Base-by-base conservation (phyloP, 2,113 vertebrate species). In the Antennarius striatus region DNA sequence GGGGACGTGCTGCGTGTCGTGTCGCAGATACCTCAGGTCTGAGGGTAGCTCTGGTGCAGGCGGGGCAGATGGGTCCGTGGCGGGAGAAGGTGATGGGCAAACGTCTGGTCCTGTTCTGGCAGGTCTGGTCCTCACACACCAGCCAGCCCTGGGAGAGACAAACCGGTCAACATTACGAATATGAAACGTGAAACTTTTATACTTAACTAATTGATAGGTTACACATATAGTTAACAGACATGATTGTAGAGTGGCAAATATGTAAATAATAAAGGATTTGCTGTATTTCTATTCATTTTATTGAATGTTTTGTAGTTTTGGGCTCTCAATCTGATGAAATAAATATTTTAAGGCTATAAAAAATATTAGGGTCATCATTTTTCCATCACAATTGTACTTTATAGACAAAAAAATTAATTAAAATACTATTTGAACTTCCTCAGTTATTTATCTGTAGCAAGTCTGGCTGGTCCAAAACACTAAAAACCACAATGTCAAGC, bases 81-180 rank as follows among this genome's bases (percentile, higher is more conserved):
- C 94, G 92, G 28, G 94, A 97, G 84, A 98, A 98, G 15, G 88
- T 92, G 58, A 97, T 82, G 2, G 97, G 95, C 73, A 98, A 83
- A 13, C 92, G 94, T 14, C 94, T 94, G 63, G 92, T 97, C 76
- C 95, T 91, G 83, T 95, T 94, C 79, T 88, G 93, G 85, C 98
- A 99, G 2, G 96, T 91, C 80, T 93, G 95, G 68, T 99, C 98
- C 82, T 99, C 98, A n/a, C 98, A 99, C 63, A 95, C 84, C 67
- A 98, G 87, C 98, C 98, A 99, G 46, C 95, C 94, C 98, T 99
- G 49, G 1, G 15, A 63, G 13, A 62, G 1, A 59, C 2, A 68
- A n/a, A 36, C 3, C 3, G 12, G 14, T 13, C 52, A 32, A 48
- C 17, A 7, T 36, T 36, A 36, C 5, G 1, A 3, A 36, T 7